A percentile compares a stretch with the other conserved stretches of the same genome.
Evolutionary conservation across 2,888 invertebrate species (phyloP).

Genomic region (Pachycephus smyrnensis): DNA sequence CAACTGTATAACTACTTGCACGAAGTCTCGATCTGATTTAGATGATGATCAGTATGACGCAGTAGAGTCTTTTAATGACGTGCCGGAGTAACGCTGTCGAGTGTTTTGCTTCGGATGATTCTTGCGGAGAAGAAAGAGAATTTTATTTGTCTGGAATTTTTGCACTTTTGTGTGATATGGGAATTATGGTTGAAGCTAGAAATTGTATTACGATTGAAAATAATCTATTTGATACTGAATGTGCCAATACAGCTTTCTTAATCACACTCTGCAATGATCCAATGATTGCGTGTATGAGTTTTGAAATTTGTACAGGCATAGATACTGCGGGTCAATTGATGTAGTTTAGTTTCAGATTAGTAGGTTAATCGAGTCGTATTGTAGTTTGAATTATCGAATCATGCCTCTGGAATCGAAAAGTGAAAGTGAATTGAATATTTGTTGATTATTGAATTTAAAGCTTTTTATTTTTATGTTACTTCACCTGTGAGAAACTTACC

Average conservation of each 20-base stretch:
- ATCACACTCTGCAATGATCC: not conserved
- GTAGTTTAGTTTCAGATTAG: not conserved
- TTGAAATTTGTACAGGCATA: no score
- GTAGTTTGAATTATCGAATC: not conserved
- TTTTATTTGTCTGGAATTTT: not conserved
- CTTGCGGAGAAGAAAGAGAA: not conserved
- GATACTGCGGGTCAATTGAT: not conserved
- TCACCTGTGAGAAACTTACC: not conserved
- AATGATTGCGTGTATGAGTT: not conserved
- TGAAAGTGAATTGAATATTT: not conserved
- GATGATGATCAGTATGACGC: not conserved
- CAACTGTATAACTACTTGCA: not conserved
- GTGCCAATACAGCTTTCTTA: conserved; percentile 19
- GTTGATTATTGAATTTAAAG: not conserved
- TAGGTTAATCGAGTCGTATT: not conserved
- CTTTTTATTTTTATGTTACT: not conserved
- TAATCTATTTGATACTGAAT: conserved; percentile 30
- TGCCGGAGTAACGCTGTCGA: not conserved
- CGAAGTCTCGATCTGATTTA: not conserved
- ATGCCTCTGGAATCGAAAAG: not conserved
- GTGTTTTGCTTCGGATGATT: not conserved
- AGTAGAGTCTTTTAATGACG: not conserved
- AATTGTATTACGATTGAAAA: conserved; percentile 36
- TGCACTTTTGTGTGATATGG: not conserved
- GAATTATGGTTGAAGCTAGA: not conserved